A percentile compares a stretch with the other conserved stretches of the same genome.
Conservation (phyloP, 2,113 vertebrate species). For the Dasypus novemcinctus region DNA sequence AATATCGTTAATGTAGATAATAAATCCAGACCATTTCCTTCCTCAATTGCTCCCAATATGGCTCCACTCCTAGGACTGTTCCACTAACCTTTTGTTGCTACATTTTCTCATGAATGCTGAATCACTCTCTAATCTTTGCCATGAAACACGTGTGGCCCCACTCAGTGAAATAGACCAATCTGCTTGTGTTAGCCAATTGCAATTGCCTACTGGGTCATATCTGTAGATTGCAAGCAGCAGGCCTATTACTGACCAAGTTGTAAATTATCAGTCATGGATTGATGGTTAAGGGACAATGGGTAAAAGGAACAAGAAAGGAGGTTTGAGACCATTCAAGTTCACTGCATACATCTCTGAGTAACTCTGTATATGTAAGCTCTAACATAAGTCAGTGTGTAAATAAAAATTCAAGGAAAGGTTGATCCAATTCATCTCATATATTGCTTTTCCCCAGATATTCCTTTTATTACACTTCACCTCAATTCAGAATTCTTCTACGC, state of each 20-base stretch:
- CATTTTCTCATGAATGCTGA: slow-evolving; percentile 82
- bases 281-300: background rate
- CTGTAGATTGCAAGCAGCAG: slow-evolving; percentile 68
- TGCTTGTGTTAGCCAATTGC: slow-evolving; percentile 59
- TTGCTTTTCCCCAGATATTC: background rate
- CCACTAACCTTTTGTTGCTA: slow-evolving; percentile 80
- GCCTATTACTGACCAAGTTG: background rate
- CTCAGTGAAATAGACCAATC: slow-evolving; percentile 76
- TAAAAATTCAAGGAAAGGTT: background rate
- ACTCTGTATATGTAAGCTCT: background rate
- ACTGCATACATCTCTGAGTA: background rate
- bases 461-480: background rate
- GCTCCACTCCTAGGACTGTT: slow-evolving; percentile 75
- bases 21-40: slow-evolving; percentile 86
- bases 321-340: background rate
- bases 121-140: slow-evolving; percentile 78
- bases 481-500: background rate
- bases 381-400: background rate
- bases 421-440: background rate
- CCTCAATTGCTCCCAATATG: slow-evolving; percentile 83
- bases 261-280: slow-evolving; percentile 55
- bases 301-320: background rate
- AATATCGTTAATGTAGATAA: slow-evolving; percentile 85
- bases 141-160: slow-evolving; percentile 62
- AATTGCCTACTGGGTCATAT: slow-evolving; percentile 70